phyloP scores from a whole-genome alignment of 2,113 vertebrate species.

The Phrynosoma blainvillii region DNA sequence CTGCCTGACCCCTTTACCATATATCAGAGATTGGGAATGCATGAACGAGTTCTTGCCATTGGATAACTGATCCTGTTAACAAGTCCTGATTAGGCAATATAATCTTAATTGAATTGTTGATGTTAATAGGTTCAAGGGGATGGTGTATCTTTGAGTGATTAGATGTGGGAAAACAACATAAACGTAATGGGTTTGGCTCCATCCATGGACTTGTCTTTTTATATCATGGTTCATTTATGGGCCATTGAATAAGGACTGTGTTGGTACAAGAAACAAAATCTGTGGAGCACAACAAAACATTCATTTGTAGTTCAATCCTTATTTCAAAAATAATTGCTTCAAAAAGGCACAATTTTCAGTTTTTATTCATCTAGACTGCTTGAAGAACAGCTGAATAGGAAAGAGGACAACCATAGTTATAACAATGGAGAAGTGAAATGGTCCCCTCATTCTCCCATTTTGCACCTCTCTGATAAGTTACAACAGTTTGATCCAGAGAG shows the following conservation, averaged over 20 bases:
- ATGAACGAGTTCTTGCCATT: background rate
- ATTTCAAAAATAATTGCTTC: background rate
- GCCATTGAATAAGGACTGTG: background rate
- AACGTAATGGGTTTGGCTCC: constrained; percentile 2
- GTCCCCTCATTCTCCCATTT: no score
- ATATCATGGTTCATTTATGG: background rate
- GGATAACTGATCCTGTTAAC: constrained; percentile 8
- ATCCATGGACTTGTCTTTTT: background rate
- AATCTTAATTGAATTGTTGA: constrained; percentile 23
- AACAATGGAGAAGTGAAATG: no score
- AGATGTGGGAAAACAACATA: background rate
- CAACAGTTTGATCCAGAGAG: no score
- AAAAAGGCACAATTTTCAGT: background rate
- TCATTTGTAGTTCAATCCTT: no score
- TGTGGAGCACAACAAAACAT: background rate
- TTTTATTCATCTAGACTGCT: background rate
- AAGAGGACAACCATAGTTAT: no score
- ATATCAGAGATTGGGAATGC: background rate
- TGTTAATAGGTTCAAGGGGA: constrained; percentile 18
- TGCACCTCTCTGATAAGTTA: no score
- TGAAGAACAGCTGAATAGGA: no score
- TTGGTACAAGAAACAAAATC: background rate
- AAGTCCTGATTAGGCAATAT: constrained; percentile 23
- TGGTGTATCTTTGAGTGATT: constrained; percentile 3
- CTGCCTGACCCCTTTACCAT: constrained; percentile 1